phyloP scores from a whole-genome alignment of 2,888 invertebrate genomes.

The Drosophila recens region DNA sequence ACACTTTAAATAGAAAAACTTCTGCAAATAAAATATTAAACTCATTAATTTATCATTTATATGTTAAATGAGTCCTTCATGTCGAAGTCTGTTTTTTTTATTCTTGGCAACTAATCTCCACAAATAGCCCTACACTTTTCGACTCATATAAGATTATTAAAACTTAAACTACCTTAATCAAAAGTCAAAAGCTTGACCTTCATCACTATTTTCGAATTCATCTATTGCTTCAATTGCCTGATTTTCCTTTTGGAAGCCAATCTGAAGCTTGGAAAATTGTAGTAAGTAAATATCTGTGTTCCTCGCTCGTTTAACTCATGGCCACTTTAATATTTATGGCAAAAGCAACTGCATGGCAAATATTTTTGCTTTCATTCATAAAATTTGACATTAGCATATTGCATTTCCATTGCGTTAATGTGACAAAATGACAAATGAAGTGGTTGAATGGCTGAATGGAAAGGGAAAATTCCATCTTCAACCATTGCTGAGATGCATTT shows the following conservation, averaged over 20 bases:
- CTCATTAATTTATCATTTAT: background rate
- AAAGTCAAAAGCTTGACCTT: background rate
- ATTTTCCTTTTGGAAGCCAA: background rate
- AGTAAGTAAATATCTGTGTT: background rate
- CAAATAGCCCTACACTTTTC: too few species aligned
- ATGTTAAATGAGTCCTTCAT: background rate
- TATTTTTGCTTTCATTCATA: constrained; percentile 74
- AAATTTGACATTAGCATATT: constrained; percentile 81
- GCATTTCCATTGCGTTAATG: constrained; percentile 84
- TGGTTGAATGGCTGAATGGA: constrained; percentile 18
- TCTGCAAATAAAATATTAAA: too few species aligned
- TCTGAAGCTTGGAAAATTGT: background rate
- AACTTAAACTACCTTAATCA: background rate
- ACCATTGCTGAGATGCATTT: constrained; percentile 50
- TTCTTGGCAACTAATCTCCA: too few species aligned
- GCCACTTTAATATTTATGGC: constrained; percentile 61
- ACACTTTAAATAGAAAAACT: too few species aligned
- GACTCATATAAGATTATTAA: background rate
- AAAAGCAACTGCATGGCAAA: constrained; percentile 59
- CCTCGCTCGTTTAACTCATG: constrained; percentile 2
- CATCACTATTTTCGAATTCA: background rate
- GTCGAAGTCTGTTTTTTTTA: too few species aligned
- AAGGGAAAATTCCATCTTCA: background rate
- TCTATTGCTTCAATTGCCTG: background rate
- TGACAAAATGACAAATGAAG: constrained; percentile 84